Evolutionary conservation across 2,888 invertebrate species (phyloP), one percentile per base, ranked within the genome.

Genomic region (Zonitis immaculata): DNA sequence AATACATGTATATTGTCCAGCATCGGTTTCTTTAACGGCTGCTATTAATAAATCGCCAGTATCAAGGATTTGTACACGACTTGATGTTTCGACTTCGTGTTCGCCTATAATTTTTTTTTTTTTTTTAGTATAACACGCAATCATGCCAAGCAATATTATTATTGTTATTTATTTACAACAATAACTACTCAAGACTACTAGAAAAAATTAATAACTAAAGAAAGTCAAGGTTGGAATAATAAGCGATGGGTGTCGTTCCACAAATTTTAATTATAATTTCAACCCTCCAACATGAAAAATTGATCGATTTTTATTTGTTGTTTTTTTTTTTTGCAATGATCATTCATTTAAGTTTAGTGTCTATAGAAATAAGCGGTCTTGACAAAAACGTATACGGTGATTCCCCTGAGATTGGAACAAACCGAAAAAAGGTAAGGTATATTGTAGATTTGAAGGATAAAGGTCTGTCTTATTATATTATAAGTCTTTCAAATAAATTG

Each of bases 31-130:
- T 57, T 89, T 84, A 2, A 93, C 89, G 54, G 91, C 88, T 6
- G 93, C 89, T 60, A 97, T 89, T 64, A 95, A 79, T 64, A 97
- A 82, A 78, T 92, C 92, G 30, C 93, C 93, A 64, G 86, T 87
- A 58, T 93, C 92, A 61, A 93, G 78, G 49, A 91, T 83, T 79
- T 93, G 93, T 57, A 94, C 81, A 66, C 94, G 82, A 60, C 90
- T 90, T 56, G 88, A 82, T 56, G 83, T 77, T 66, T 85, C 82
- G 51, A 86, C 81, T 62, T 81, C 78, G 63, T 78, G 78, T 35
- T 81, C 81, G 70, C 84, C 86, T 85, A 70, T 30, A 70, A 69
- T 57, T 56, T 57, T 63, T 61, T 62, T 60, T 65, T 57, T 56
- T 57, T 63, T 61, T 62, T 60, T 65, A 62, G 59, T 57, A 59